Percentiles rank a stretch among this genome's conserved stretches.
Evolutionary conservation across 2,113 vertebrate species (phyloP).

Genomic region (Rhinopomastus cyanomelas): DNA sequence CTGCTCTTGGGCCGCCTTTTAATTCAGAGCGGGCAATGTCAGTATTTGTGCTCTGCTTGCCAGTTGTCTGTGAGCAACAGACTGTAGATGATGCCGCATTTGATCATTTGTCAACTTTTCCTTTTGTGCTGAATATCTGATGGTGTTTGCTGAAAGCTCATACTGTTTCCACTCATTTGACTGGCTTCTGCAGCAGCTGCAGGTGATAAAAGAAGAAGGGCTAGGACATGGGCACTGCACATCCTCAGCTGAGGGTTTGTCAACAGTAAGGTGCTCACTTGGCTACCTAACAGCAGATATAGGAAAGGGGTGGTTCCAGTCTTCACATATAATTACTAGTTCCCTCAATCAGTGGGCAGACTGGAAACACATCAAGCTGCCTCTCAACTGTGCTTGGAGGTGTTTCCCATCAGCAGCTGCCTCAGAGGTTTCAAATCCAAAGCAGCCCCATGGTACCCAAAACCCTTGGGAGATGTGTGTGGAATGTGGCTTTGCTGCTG

Average conservation of each 20-base stretch:
- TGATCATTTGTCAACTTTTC: slow-evolving; percentile 48
- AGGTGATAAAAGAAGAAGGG: slow-evolving; percentile 7
- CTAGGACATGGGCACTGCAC: not conserved
- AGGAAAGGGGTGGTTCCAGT: not conserved
- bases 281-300: not conserved
- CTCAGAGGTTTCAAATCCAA: not conserved
- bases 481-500: not conserved
- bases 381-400: not conserved
- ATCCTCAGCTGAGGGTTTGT: slow-evolving; percentile 33
- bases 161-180: not conserved
- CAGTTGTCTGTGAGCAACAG: slow-evolving; percentile 16
- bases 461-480: not conserved
- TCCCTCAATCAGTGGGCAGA: not conserved
- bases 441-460: not conserved
- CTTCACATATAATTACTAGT: not conserved
- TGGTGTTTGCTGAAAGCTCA: not conserved
- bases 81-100: not conserved
- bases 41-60: not conserved
- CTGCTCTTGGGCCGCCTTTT: slow-evolving; percentile 1
- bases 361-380: not conserved
- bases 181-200: slow-evolving; percentile 17
- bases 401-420: not conserved
- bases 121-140: slow-evolving; percentile 33
- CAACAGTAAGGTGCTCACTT: not conserved
- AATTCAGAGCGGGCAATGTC: not conserved